phyloP scores from a whole-genome alignment of 2,888 invertebrate species.

The Protula sp. region DNA sequence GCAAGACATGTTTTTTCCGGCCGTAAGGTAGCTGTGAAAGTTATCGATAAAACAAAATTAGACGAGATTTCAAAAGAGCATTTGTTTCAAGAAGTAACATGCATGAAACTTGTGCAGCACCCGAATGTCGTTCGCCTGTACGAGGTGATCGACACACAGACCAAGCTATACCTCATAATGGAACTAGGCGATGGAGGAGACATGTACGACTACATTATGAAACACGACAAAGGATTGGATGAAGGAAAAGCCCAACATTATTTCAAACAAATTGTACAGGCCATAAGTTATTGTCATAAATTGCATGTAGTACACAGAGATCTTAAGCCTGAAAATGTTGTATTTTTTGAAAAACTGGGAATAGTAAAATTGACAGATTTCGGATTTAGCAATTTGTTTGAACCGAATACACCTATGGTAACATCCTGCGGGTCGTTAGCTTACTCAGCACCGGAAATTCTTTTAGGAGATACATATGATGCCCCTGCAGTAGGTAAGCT shows the following conservation, averaged over 20 bases:
- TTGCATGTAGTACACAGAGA: slow-evolving; percentile 83
- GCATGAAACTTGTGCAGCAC: slow-evolving; percentile 99
- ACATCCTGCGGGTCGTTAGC: slow-evolving; percentile 98
- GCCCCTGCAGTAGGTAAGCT: slow-evolving; percentile 92
- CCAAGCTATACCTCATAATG: slow-evolving; percentile 81
- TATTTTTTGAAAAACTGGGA: slow-evolving; percentile 94
- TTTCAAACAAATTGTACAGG: slow-evolving; percentile 92
- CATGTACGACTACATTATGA: slow-evolving; percentile 97
- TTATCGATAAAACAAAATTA: slow-evolving; percentile 96
- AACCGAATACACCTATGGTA: slow-evolving; percentile 89
- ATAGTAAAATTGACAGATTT: slow-evolving; percentile 98
- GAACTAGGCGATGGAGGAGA: slow-evolving; percentile 98
- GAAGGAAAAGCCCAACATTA: slow-evolving; percentile 66
- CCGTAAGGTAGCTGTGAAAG: slow-evolving; percentile 93
- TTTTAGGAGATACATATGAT: slow-evolving; percentile 96
- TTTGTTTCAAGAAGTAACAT: slow-evolving; percentile 73
- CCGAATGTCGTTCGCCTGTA: slow-evolving; percentile 97
- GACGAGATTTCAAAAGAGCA: slow-evolving; percentile 93
- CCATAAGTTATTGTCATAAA: slow-evolving; percentile 95
- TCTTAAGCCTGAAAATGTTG: slow-evolving; percentile 98
- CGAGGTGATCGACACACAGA: slow-evolving; percentile 98
- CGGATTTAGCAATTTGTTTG: slow-evolving; percentile 80
- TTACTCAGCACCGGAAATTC: slow-evolving; percentile 97
- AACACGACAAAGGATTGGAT: slow-evolving; percentile 75
- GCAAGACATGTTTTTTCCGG: slow-evolving; percentile 98